Evolutionary conservation across 2,888 invertebrate genomes (phyloP).

Genomic region (Ectobius pallidus): DNA sequence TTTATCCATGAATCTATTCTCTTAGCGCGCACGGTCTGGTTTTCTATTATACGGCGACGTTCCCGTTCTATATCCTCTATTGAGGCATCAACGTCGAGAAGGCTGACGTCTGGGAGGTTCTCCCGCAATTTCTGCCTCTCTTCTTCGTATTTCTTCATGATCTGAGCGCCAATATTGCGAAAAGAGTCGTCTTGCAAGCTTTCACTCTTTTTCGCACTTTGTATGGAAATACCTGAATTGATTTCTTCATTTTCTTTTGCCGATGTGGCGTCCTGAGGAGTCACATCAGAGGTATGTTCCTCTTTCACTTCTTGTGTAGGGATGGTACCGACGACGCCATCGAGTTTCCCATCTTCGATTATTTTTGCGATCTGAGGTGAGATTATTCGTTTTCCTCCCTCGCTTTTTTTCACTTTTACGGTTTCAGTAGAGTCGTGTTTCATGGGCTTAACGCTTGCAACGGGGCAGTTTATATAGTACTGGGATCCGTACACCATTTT

Average conservation of each 20-base stretch:
- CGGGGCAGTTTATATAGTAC: conserved; percentile 41
- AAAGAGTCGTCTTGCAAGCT: not conserved
- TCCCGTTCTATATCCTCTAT: conserved; percentile 43
- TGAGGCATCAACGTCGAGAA: conserved; percentile 43
- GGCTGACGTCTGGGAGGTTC: conserved; percentile 42
- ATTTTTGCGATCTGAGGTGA: no score
- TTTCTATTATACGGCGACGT: conserved; percentile 44
- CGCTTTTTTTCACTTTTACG: not conserved
- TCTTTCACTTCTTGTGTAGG: no score
- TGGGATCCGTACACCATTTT: conserved; percentile 41
- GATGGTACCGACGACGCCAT: no score
- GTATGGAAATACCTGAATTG: no score
- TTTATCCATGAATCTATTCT: conserved; percentile 43
- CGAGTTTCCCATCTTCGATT: no score
- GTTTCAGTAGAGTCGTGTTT: not conserved
- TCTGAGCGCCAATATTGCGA: conserved; percentile 43
- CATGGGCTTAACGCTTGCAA: conserved; percentile 40
- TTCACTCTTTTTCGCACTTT: no score
- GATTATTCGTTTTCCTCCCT: not conserved
- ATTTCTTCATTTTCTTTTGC: no score
- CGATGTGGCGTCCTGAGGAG: no score
- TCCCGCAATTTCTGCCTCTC: conserved; percentile 40
- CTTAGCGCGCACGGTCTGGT: conserved; percentile 44
- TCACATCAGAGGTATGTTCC: no score
- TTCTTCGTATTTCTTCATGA: conserved; percentile 42